phyloP scores from a whole-genome alignment of 2,797 vertebrate species.

The Sebastes aleutianus region DNA sequence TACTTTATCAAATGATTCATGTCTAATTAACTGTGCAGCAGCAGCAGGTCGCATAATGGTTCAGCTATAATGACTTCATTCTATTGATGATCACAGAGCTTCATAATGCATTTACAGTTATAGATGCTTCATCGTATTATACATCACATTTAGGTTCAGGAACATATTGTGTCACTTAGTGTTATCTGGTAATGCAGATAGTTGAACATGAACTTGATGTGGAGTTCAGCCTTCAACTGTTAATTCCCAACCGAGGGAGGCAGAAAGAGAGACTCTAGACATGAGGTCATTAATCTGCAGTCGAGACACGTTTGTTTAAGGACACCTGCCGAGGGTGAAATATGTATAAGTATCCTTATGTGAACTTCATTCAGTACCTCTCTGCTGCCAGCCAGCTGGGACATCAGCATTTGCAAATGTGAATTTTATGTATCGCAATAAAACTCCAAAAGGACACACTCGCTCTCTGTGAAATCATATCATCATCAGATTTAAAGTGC shows the following conservation, averaged over 20 bases:
- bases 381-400: background rate
- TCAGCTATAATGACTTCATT: background rate
- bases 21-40: background rate
- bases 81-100: background rate
- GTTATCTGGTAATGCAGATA: too few species aligned
- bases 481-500: too few species aligned
- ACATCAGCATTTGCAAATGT: background rate
- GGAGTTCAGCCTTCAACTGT: too few species aligned
- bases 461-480: too few species aligned
- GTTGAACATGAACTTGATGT: too few species aligned
- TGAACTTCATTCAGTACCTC: background rate
- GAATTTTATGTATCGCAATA: background rate
- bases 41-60: background rate
- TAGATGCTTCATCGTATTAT: too few species aligned
- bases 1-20: constrained; percentile 7
- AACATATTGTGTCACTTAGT: too few species aligned
- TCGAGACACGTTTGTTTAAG: background rate
- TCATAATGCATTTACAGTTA: background rate
- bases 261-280: too few species aligned
- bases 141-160: too few species aligned
- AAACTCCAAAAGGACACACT: too few species aligned
- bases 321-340: background rate
- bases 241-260: too few species aligned
- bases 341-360: background rate
- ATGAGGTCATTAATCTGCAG: too few species aligned